Evolutionary conservation across 2,888 invertebrate species (phyloP).

Genomic region (Lithophane socia): DNA sequence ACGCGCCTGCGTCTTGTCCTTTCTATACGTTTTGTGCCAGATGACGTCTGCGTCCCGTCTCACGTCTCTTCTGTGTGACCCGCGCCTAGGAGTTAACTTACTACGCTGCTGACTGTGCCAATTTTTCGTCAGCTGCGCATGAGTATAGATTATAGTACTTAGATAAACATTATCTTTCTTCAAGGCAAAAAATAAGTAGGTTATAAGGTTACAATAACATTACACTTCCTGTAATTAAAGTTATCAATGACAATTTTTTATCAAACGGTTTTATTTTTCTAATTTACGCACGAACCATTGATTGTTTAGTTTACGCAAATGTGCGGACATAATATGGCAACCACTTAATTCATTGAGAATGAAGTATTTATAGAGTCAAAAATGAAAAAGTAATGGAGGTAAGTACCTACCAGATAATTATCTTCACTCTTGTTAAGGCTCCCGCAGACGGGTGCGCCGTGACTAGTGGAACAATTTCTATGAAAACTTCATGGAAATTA

Average conservation of each 20-base stretch:
- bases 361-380: not conserved
- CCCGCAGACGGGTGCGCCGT: too few relatives aligned
- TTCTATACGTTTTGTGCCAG: too few relatives aligned
- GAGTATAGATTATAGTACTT: conserved; percentile 9
- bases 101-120: conserved; percentile 4
- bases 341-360: not conserved
- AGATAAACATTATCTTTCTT: conserved; percentile 36
- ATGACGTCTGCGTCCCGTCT: too few relatives aligned
- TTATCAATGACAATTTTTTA: conserved; percentile 40
- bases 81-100: not conserved
- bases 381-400: not conserved
- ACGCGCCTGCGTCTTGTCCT: too few relatives aligned
- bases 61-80: too few relatives aligned
- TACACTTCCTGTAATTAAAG: conserved; percentile 33
- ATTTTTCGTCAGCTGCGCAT: conserved; percentile 10
- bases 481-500: too few relatives aligned
- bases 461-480: too few relatives aligned
- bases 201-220: conserved; percentile 43
- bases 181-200: conserved; percentile 34
- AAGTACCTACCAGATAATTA: too few relatives aligned
- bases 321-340: too few relatives aligned
- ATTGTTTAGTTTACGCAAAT: conserved; percentile 4
- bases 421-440: too few relatives aligned
- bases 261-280: conserved; percentile 18
- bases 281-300: conserved; percentile 7